Evolutionary conservation across 2,113 vertebrate species (phyloP), one percentile per base, ranked within the genome.

Genomic region (Elachura formosa): DNA sequence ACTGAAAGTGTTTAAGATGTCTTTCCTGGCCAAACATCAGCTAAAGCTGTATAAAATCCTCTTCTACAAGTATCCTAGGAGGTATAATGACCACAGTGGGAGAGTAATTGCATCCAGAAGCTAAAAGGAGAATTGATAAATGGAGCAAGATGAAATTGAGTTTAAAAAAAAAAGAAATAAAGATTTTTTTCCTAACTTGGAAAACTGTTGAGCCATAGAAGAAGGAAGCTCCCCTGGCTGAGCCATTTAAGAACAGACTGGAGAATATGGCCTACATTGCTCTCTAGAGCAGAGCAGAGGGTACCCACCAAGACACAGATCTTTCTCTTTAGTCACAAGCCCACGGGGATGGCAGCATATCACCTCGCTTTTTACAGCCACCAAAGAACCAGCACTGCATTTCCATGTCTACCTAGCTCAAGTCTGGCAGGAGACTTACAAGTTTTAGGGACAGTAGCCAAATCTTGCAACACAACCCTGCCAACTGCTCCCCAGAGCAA

Each of bases 21-120:
- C 43, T 87, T 87, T 93, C 40, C 61, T 45, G 28, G 67, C 54
- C 62, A 71, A 58, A 48, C 23, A 0, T 91, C 72, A 89, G 54
- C 49, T 79, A 78, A 66, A 24, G 41, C 24, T 69, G 62, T 29
- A 16, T 24, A 66, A 89, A 75, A 90, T 88, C 51, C 67, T 69
- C 46, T 79, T 76, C 74, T 86, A 8, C 72, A 77, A 91, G 79
- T 71, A 77, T 80, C 68, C 82, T 52, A 95, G 72, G 74, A 93
- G 67, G 64, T 68, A 43, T 80, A 90, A 94, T 71, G 89, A 82
- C 63, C 84, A 89, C 62, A 85, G 67, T 59, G 75, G 82, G 78
- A 85, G 85, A 90, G 73, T 85, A 96, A 90, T 89, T 95, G 83
- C 64, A 92, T 74, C 83, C 55, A 90, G 90, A 86, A 86, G 72